Conservation (phyloP, 2,113 vertebrate species). For the Lepus americanus region DNA sequence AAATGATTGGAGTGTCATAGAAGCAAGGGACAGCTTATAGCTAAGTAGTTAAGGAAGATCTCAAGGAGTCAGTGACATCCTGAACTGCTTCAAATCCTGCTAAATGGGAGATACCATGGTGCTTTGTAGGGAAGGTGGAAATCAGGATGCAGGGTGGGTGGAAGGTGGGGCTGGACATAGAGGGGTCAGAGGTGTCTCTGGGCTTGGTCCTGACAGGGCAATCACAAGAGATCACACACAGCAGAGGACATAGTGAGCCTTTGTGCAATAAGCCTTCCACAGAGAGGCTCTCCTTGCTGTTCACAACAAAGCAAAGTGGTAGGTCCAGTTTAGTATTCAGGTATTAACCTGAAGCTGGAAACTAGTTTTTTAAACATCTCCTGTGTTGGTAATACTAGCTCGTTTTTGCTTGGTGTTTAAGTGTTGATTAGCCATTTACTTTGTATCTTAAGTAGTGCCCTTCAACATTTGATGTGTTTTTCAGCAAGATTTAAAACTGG, state of each 20-base stretch:
- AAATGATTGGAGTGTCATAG: not conserved
- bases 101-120: not conserved
- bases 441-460: not conserved
- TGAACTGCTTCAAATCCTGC: not conserved
- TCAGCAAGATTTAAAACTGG: constrained; percentile 52
- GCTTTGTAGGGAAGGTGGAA: not conserved
- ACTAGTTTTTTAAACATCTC: not conserved
- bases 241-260: not conserved
- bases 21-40: not conserved
- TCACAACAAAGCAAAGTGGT: not conserved
- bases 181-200: not conserved
- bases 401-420: not conserved
- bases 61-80: not conserved
- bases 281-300: not conserved
- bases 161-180: fast-evolving
- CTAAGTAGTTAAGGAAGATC: not conserved
- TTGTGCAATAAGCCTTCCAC: not conserved
- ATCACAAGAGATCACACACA: not conserved
- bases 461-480: constrained; percentile 22
- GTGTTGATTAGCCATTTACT: constrained; percentile 1
- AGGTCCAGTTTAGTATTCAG: not conserved
- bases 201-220: not conserved
- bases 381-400: not conserved
- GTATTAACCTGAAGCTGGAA: not conserved
- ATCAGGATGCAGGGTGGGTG: not conserved